Percentiles rank a stretch among this genome's conserved stretches.
These are phyloP conservation scores for Lepus townsendii DNA, from an alignment of 2,797 vertebrate genomes.

Conservation along the genomic window DNA sequence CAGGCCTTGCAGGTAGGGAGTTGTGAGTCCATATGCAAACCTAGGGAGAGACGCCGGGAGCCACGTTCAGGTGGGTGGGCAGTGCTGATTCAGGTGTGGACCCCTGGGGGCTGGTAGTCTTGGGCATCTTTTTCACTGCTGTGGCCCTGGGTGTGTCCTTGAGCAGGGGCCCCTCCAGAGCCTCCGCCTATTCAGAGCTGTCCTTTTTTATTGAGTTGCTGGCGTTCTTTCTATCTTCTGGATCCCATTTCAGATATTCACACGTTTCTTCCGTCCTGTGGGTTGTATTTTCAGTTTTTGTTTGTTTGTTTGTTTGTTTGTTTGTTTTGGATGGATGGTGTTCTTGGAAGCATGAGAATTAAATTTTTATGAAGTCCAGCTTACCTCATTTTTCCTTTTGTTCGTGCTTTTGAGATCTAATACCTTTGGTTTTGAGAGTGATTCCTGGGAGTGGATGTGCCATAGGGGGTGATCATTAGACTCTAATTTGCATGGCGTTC, in stretches of 20 bases:
- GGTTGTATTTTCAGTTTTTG: not conserved
- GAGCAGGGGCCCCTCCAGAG: not conserved
- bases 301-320: too few relatives aligned
- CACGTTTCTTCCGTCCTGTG: not conserved
- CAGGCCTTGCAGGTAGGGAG: not conserved
- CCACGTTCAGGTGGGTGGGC: too few relatives aligned
- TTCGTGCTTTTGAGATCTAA: not conserved
- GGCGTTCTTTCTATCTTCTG: not conserved
- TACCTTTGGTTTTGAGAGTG: not conserved
- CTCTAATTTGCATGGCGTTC: not conserved
- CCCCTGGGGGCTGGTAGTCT: not conserved
- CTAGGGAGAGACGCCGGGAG: not conserved
- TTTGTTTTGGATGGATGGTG: too few relatives aligned
- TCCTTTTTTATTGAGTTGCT: slow-evolving; percentile 12
- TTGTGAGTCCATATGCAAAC: not conserved
- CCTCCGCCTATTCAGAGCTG: not conserved
- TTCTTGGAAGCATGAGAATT: not conserved
- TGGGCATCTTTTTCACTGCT: not conserved
- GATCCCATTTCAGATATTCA: not conserved
- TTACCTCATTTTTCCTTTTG: not conserved
- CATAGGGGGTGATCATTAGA: not conserved
- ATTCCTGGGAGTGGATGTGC: not conserved
- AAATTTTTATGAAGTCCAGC: not conserved
- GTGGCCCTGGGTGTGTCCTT: not conserved
- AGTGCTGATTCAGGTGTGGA: too few relatives aligned